Percentiles rank a stretch among this genome's conserved stretches.
Conservation (phyloP, 2,888 invertebrate species). For the Plebejus melissa region DNA sequence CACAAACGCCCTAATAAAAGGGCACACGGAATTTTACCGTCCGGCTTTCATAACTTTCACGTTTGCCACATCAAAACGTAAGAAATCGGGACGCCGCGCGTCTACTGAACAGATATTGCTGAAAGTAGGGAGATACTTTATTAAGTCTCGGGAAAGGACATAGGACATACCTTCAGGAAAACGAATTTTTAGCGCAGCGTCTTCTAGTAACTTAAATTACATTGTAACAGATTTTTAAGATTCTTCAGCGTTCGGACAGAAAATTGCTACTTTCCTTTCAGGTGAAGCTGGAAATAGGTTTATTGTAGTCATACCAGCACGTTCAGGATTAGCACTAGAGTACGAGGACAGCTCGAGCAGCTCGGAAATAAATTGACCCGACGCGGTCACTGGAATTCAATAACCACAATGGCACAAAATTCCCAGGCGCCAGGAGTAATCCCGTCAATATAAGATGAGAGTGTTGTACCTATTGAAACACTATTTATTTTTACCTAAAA, state of each 20-base stretch:
- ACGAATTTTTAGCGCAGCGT: too few species aligned
- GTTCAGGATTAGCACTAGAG: not conserved
- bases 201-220: not conserved
- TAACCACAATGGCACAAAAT: not conserved
- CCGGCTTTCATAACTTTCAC: too few species aligned
- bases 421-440: not conserved
- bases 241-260: not conserved
- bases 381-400: not conserved
- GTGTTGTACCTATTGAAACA: not conserved
- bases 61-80: too few species aligned
- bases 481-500: too few species aligned
- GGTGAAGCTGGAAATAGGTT: not conserved
- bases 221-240: not conserved
- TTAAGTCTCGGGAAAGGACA: too few species aligned
- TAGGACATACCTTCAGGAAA: too few species aligned
- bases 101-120: too few species aligned
- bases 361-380: constrained; percentile 4
- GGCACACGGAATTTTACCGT: too few species aligned
- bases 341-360: not conserved
- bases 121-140: too few species aligned
- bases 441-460: not conserved
- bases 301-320: not conserved
- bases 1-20: too few species aligned
- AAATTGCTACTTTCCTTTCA: not conserved
- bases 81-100: too few species aligned